These are phyloP conservation scores for Odontamblyopus rebecca DNA, from an alignment of 2,797 vertebrate species.

Conservation along the genomic window DNA sequence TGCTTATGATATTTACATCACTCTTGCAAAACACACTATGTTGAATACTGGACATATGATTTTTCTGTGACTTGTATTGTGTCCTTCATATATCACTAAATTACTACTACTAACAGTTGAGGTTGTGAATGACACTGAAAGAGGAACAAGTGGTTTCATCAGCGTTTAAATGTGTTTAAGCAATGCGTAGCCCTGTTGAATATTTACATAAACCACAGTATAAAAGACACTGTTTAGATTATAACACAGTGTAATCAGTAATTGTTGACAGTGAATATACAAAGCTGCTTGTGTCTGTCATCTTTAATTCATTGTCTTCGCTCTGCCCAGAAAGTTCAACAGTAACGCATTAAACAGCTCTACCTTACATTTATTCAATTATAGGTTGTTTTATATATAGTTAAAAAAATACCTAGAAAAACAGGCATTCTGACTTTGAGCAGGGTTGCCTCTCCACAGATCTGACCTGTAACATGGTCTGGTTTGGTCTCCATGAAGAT, in stretches of 20 bases:
- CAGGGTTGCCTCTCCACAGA: no score
- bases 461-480: no score
- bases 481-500: no score
- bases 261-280: background rate
- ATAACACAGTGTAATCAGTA: background rate
- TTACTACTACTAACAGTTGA: background rate
- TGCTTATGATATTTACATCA: no score
- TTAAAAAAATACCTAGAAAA: no score
- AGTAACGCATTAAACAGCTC: no score
- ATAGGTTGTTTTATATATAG: no score
- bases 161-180: background rate
- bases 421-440: no score
- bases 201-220: background rate
- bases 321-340: no score
- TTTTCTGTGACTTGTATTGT: background rate
- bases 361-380: no score
- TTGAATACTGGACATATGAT: background rate
- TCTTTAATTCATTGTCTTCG: background rate
- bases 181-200: background rate
- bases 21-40: background rate
- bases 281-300: background rate
- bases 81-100: background rate
- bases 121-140: background rate
- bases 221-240: background rate
- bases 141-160: background rate